phyloP scores from a whole-genome alignment of 1,140 invertebrate genomes.

The Drosophila pruinosa region DNA sequence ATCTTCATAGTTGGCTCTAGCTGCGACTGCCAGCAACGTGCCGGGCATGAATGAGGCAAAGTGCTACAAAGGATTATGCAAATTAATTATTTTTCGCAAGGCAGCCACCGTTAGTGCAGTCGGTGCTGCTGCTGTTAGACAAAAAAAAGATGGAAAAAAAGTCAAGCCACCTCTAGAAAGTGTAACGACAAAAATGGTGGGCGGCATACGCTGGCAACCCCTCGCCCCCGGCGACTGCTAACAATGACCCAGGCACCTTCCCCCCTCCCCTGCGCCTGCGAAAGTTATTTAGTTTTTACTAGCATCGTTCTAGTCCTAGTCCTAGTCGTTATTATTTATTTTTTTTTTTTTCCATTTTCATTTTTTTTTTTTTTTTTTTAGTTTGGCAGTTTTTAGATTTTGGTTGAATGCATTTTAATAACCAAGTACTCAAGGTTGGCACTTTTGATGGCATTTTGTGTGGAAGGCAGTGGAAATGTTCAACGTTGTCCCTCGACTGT shows the following conservation, averaged over 20 bases:
- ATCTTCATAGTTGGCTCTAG: not conserved
- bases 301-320: conserved; percentile 15
- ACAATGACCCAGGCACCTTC: conserved; percentile 61
- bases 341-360: not conserved
- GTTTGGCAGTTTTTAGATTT: conserved; percentile 79
- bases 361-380: conserved; percentile 22
- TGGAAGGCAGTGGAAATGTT: conserved; percentile 49
- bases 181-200: conserved; percentile 78
- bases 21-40: conserved; percentile 60
- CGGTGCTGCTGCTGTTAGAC: conserved; percentile 6
- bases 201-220: conserved; percentile 11
- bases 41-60: conserved; percentile 78
- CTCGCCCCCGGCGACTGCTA: conserved; percentile 60
- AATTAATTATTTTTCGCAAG: conserved; percentile 81
- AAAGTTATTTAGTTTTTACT: conserved; percentile 51
- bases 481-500: conserved; percentile 1
- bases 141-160: conserved; percentile 10
- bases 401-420: conserved; percentile 80
- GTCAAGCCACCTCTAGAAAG: conserved; percentile 54
- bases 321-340: conserved; percentile 50
- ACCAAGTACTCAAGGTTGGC: conserved; percentile 78
- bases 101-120: conserved; percentile 56
- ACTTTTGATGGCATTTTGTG: conserved; percentile 78
- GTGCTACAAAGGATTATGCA: conserved; percentile 81
- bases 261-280: not conserved